A percentile compares a stretch with the other conserved stretches of the same genome.
Evolutionary conservation across 1,140 invertebrate species (phyloP).

Genomic region (Drosophila sucinea): DNA sequence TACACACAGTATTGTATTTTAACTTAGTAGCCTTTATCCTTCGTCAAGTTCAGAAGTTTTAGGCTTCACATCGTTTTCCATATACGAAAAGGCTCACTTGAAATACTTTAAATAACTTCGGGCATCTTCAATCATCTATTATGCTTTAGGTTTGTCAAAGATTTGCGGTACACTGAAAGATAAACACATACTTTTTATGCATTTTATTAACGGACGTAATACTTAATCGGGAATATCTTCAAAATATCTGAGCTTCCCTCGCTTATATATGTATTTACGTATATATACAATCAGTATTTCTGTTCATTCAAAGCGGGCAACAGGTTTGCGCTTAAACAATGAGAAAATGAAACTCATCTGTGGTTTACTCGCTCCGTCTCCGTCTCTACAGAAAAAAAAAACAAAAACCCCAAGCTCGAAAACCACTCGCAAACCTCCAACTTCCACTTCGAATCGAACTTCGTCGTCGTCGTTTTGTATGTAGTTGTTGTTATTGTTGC

Average conservation of each 20-base stretch:
- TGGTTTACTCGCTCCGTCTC: slow-evolving; percentile 57
- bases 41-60: too few species aligned
- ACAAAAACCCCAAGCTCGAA: slow-evolving; percentile 16
- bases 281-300: slow-evolving; percentile 53
- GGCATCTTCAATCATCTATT: too few species aligned
- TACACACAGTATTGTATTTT: too few species aligned
- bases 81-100: too few species aligned
- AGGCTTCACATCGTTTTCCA: too few species aligned
- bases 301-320: slow-evolving; percentile 73
- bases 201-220: too few species aligned
- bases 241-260: slow-evolving; percentile 24
- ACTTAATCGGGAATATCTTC: too few species aligned
- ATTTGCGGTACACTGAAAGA: too few species aligned
- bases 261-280: slow-evolving; percentile 69
- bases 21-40: too few species aligned
- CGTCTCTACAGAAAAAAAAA: neutral
- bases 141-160: too few species aligned
- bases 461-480: slow-evolving; percentile 16
- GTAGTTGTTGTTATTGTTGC: slow-evolving; percentile 19
- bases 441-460: slow-evolving; percentile 9
- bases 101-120: too few species aligned
- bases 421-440: slow-evolving; percentile 17
- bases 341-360: slow-evolving; percentile 79
- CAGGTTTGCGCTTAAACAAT: slow-evolving; percentile 72
- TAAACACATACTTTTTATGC: too few species aligned